Evolutionary conservation across 2,888 invertebrate species (phyloP).

Genomic region (Drosophila birchii): DNA sequence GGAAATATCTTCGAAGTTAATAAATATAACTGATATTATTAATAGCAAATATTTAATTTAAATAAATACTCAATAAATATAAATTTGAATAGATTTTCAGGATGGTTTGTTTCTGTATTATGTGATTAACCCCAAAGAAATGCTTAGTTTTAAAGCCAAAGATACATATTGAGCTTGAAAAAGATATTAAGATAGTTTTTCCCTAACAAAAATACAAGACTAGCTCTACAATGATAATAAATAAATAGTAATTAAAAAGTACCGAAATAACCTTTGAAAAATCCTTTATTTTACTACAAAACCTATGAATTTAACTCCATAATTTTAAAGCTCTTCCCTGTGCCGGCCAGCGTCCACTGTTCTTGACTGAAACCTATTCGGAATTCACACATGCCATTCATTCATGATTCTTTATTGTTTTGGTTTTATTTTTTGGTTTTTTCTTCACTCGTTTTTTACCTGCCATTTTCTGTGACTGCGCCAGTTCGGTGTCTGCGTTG

Average conservation of each 20-base stretch:
- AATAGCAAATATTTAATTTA: no score
- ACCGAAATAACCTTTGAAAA: neutral
- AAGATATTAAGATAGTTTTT: neutral
- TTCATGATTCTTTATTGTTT: constrained; percentile 22
- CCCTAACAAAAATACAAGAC: neutral
- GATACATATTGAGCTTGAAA: neutral
- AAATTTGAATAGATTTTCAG: no score
- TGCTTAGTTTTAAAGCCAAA: neutral
- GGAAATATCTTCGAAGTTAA: neutral
- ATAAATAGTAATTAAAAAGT: no score
- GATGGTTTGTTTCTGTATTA: no score
- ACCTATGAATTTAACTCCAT: neutral
- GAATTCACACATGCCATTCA: constrained; percentile 30
- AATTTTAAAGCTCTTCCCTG: neutral
- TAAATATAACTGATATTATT: neutral
- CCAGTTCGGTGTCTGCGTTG: constrained; percentile 6
- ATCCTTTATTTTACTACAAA: neutral
- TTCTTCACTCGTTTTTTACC: constrained; percentile 24
- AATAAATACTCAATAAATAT: no score
- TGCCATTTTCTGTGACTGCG: constrained; percentile 14
- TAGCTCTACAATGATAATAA: neutral
- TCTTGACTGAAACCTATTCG: constrained; percentile 9
- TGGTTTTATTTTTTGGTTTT: neutral
- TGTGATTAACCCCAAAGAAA: neutral
- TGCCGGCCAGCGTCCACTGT: neutral